Conservation (phyloP, 2,797 vertebrate species). For the Brachyalestes nurse region DNA sequence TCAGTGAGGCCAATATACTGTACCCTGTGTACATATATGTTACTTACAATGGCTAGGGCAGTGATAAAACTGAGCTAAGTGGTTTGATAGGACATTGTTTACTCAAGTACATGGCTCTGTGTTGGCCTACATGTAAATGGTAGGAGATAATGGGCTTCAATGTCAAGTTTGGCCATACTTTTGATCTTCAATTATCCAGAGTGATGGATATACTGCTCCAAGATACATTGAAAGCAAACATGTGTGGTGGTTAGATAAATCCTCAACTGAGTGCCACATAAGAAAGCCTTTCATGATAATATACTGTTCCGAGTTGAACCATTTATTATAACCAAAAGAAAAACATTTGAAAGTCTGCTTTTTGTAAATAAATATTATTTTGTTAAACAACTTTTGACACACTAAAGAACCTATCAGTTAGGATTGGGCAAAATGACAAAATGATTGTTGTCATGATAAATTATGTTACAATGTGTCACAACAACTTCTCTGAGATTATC, state of each 20-base stretch:
- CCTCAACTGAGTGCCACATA: background rate
- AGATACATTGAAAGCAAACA: background rate
- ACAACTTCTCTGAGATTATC: too few species aligned
- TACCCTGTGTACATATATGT: constrained; percentile 41
- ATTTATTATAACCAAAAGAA: too few species aligned
- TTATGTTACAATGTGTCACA: too few species aligned
- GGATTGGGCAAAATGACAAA: too few species aligned
- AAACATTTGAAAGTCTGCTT: too few species aligned
- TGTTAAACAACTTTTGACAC: background rate
- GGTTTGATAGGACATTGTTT: background rate
- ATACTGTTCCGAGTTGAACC: too few species aligned
- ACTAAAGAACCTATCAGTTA: background rate
- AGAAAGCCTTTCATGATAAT: too few species aligned
- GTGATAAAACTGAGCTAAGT: constrained; percentile 8
- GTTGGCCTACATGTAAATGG: background rate
- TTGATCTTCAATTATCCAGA: background rate
- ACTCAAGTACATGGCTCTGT: too few species aligned
- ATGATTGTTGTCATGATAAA: too few species aligned
- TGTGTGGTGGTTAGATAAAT: background rate
- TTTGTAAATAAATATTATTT: too few species aligned
- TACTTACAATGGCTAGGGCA: constrained; percentile 30
- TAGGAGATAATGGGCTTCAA: constrained; percentile 6
- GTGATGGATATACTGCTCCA: background rate
- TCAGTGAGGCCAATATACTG: constrained; percentile 88
- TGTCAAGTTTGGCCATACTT: background rate